Conservation (phyloP, 1,140 invertebrate genomes). For the Trachymyrmex septentrionalis region DNA sequence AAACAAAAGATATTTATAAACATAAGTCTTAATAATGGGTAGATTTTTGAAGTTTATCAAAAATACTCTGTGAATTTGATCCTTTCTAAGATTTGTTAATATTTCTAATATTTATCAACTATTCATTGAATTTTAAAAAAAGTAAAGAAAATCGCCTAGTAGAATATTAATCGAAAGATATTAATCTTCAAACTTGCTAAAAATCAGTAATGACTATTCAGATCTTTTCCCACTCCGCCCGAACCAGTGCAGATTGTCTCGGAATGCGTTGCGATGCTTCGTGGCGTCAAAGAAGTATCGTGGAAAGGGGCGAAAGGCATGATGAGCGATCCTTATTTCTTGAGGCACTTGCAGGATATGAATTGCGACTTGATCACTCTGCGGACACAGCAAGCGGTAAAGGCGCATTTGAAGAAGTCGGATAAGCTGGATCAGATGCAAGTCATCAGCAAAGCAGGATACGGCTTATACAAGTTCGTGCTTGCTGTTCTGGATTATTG, state of each 20-base stretch:
- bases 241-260: constrained; percentile 95
- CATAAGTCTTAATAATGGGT: too few species aligned
- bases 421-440: constrained; percentile 92
- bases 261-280: constrained; percentile 94
- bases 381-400: constrained; percentile 91
- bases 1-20: too few species aligned
- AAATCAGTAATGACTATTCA: constrained; percentile 59
- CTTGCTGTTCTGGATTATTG: constrained; percentile 95
- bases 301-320: constrained; percentile 96
- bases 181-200: not conserved
- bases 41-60: too few species aligned
- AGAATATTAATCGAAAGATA: not conserved
- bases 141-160: not conserved
- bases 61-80: too few species aligned
- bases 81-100: too few species aligned
- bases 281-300: constrained; percentile 93
- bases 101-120: not conserved
- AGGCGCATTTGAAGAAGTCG: constrained; percentile 90
- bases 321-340: constrained; percentile 96
- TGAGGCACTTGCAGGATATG: constrained; percentile 93
- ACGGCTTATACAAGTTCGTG: constrained; percentile 94
- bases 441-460: constrained; percentile 93
- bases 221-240: constrained; percentile 96
- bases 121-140: constrained; percentile 17
- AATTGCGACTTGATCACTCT: constrained; percentile 93